phyloP scores from a whole-genome alignment of 92 coral and sea anemone genomes.

The Scolanthus callimorphus region DNA sequence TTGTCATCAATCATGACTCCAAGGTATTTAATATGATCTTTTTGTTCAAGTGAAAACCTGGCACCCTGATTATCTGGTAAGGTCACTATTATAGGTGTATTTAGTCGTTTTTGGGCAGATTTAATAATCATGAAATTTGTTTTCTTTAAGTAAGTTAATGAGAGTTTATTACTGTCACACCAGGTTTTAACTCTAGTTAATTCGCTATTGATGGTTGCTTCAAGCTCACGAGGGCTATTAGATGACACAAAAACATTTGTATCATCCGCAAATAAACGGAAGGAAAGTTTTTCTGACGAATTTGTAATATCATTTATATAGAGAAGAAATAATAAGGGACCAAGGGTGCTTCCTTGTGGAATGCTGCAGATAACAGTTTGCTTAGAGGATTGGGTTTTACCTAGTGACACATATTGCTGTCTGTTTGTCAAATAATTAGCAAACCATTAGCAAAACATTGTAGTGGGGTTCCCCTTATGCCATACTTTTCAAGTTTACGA shows the following conservation, averaged over 20 bases:
- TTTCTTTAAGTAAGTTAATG: conserved; percentile 46
- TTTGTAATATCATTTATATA: conserved; percentile 42
- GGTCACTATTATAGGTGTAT: conserved; percentile 18
- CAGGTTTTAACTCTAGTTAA: conserved; percentile 46
- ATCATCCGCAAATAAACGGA: conserved; percentile 35
- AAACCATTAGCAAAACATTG: conserved; percentile 25
- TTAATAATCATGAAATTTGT: conserved; percentile 60
- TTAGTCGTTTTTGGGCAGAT: conserved; percentile 27
- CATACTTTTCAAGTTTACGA: not conserved
- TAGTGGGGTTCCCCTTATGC: conserved; percentile 20
- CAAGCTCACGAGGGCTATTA: not conserved
- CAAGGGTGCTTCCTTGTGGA: conserved; percentile 27
- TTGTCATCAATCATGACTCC: conserved; percentile 23
- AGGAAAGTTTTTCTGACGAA: conserved; percentile 24
- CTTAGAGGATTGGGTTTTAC: conserved; percentile 6
- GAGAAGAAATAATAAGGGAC: conserved; percentile 15
- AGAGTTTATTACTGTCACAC: conserved; percentile 54
- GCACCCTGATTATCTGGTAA: conserved; percentile 20
- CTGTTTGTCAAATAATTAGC: conserved; percentile 19
- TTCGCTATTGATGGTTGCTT: conserved; percentile 11
- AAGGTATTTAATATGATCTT: conserved; percentile 32
- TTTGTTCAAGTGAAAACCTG: conserved; percentile 5
- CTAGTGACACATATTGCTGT: conserved; percentile 33
- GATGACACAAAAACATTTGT: conserved; percentile 38
- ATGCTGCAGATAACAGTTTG: conserved; percentile 17